Base-by-base conservation (phyloP, 2,888 invertebrate species). In the Philereme vetulata region DNA sequence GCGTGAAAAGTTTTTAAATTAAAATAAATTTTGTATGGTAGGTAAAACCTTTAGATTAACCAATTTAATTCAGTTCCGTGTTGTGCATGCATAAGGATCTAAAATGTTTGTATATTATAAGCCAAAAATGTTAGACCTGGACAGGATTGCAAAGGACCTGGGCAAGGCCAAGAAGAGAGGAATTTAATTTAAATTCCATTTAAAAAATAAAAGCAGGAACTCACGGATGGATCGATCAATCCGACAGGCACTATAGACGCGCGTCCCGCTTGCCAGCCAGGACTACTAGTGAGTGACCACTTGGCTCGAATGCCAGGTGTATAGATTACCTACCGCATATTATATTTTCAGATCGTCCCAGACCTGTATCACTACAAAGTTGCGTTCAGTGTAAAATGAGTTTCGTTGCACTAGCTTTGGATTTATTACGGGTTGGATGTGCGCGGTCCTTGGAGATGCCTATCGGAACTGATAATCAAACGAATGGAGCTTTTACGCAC, bases 241-340 rank as follows among this genome's bases (percentile, higher is more conserved):
- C 70, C 67, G 64, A 66, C 40, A 45, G 56, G 61, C 70, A 75
- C 75, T 71, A 72, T 73, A 77, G 77, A 71, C 76, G 76, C 73
- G 71, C 72, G 75, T 70, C 76, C 78, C 78, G 70, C 76, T 70
- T 2, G 70, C 71, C 66, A 64, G 72, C 63, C 78, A 80, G 82
- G 80, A 88, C 84, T 70, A 75, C 80, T 78, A 77, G 74, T 80
- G 80, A 82, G 74, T 80, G 80, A 82, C 53, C 60, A 66, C 74
- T 81, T 82, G 84, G 82, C 84, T 73, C 75, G 72, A 57, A 66
- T 67, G 75, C 81, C 90, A 91, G 90, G 88, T 87, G 83, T 76
- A 80, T 36, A 77, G 72, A 85, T 84, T 80, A 82, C 80, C 84
- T 83, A 85, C 76, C 76, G 79, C 84, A 78, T 82, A 84, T 78